Conservation (phyloP, 2,888 invertebrate genomes). For the Brachyopa scutellaris region DNA sequence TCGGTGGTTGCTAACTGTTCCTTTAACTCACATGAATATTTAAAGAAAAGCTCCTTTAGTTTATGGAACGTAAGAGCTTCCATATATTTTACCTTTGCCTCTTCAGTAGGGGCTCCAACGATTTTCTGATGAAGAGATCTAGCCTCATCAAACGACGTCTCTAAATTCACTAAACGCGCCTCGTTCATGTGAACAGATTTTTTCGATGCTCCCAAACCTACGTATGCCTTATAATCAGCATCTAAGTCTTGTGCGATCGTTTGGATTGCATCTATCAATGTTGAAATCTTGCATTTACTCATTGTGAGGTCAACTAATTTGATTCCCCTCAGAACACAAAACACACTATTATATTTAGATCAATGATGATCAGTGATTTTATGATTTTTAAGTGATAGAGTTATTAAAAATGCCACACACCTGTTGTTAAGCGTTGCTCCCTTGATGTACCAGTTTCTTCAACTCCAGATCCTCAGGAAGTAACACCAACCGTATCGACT, state of each 20-base stretch:
- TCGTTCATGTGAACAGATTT: slow-evolving; percentile 10
- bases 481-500: no score
- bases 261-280: not conserved
- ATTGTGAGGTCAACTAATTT: not conserved
- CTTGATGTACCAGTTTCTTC: no score
- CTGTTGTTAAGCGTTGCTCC: not conserved
- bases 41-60: slow-evolving; percentile 12
- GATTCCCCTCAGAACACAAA: not conserved
- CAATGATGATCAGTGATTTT: no score
- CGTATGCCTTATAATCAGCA: not conserved
- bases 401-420: not conserved
- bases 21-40: slow-evolving; percentile 11
- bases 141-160: slow-evolving; percentile 5
- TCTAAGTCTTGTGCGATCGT: not conserved
- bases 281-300: not conserved
- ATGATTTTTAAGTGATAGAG: no score
- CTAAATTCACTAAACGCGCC: not conserved
- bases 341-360: no score
- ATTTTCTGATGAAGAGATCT: slow-evolving; percentile 18
- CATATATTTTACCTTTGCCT: slow-evolving; percentile 19
- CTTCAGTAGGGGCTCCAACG: slow-evolving; percentile 9
- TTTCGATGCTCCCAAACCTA: not conserved
- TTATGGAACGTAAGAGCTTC: not conserved
- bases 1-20: slow-evolving; percentile 2
- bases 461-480: no score